Evolutionary conservation across 2,797 vertebrate species (phyloP), one percentile per base, ranked within the genome.

Genomic region (Hozukius guyotensis): DNA sequence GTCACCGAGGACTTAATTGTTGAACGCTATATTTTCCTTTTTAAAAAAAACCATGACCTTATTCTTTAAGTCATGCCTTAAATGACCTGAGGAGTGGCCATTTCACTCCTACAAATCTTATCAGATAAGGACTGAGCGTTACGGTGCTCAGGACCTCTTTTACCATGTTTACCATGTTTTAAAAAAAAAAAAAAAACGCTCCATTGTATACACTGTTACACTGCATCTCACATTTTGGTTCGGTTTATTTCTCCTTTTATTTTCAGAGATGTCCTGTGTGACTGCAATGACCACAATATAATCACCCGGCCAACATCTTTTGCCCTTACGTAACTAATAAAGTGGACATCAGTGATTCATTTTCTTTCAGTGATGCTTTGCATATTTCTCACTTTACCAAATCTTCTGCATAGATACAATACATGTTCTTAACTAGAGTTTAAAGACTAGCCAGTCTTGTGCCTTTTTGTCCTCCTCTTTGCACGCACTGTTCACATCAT

Each of bases 51-150:
- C 53, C 78, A 82, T 85, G 73, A 87, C 75, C 88, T 89, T 88
- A 81, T 91, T 93, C 55, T 83, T 91, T 90, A 82, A 91, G 79
- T 85, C 87, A 93, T 92, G 92, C 91, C 93, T 94, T 93, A 92
- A 91, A 88, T 31, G 68, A 92, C 81, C 81, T 24, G 77, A 82
- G 62, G 76, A 87, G 91, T 76, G 81, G 60, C 76, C 64, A 32
- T 12, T 63, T 78, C 59, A 56, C 85, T 89, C 84, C 76, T 29
- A 46, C 36, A 78, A 66, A 82, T 67, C 32, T 62, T 75, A 76
- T 84, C 77, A 63, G 76, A 86, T 55, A 36, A 73, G 42, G 81
- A 80, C 75, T 72, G 87, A 88, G 78, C 83, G 49, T 62, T 25
- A n/a, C 32, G 8, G 64, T 66, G 75, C 72, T 88, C 79, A 78